A percentile compares a stretch with the other conserved stretches of the same genome.
Conservation (phyloP, 2,113 vertebrate genomes). For the Poeciliopsis prolifica region DNA sequence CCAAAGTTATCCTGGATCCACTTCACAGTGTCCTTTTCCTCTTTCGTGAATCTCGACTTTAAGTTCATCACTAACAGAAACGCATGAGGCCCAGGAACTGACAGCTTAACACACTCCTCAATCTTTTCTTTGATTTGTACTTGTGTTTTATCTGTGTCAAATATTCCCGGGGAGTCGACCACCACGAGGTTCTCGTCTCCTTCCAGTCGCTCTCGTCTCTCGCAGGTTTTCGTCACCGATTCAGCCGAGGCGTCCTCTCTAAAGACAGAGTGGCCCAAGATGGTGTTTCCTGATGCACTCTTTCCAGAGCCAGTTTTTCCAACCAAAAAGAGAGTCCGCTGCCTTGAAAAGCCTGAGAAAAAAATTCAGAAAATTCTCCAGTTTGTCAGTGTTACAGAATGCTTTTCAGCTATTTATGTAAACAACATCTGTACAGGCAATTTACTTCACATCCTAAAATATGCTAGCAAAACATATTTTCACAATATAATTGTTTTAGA, state of each 20-base stretch:
- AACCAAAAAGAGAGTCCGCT: conserved; percentile 42
- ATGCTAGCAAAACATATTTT: too few species aligned
- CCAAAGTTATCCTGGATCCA: conserved; percentile 62
- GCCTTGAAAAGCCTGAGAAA: not conserved
- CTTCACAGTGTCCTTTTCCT: conserved; percentile 29
- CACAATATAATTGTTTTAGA: too few species aligned
- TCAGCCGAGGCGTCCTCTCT: fast-evolving
- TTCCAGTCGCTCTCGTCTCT: not conserved
- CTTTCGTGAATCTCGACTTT: conserved; percentile 41
- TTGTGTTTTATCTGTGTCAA: conserved; percentile 1
- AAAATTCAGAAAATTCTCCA: not conserved
- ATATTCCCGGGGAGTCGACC: conserved; percentile 68
- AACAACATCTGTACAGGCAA: too few species aligned
- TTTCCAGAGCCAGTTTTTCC: conserved; percentile 59
- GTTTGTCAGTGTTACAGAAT: too few species aligned
- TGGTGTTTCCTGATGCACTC: conserved; percentile 65
- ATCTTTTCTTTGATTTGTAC: conserved; percentile 25
- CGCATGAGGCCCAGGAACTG: conserved; percentile 54
- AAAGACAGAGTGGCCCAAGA: conserved; percentile 39
- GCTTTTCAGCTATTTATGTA: too few species aligned
- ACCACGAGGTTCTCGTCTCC: conserved; percentile 23
- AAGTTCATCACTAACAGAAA: conserved; percentile 63
- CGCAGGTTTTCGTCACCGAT: conserved; percentile 22
- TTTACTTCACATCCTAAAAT: too few species aligned
- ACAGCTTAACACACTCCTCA: conserved; percentile 35